Base-by-base conservation (phyloP, 2,797 vertebrate species). In the Oreortyx pictus region DNA sequence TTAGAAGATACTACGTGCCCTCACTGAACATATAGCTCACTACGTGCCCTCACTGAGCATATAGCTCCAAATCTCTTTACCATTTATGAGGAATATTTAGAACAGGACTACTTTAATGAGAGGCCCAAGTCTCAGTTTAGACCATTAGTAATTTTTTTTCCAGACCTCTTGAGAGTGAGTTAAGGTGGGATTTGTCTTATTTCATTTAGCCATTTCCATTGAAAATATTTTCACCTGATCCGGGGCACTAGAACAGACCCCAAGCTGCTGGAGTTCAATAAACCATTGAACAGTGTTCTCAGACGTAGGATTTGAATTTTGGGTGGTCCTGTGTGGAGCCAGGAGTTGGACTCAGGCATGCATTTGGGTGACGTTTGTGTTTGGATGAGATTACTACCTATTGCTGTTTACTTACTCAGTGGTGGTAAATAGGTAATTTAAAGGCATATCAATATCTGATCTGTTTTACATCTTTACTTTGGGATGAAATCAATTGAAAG, bases 61-160 rank as follows among this genome's bases (percentile, higher is more conserved):
- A 37, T 82, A 91, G 86, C 41, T 90, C 0, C 2, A 81, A 95
- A 93, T 92, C 71, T 95, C 54, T 84, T 91, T 91, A 90, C 46
- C 24, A 31, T 65, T 83, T 77, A 52, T 56, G n/a, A 89, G 20
- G 54, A 83, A 46, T 88, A 78, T 87, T 95, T 43, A 62, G 41
- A 92, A 61, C 16, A 71, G 22, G 41, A 25, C n/a, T 81, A 52
- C 86, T 89, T 89, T 75, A 93, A 93, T 83, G 49, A 70, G 52
- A 86, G 79, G 47, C 76, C 92, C 8, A 78, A 59, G 23, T 85
- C 59, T 59, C 80, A 56, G 62, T 89, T 80, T 75, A 14, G 46
- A 39, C 49, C 66, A 19, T 68, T 35, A 66, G 50, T 64, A 67
- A 87, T 77, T 89, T 80, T 62, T 81, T 81, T 90, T 67, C 59